These are phyloP conservation scores for Aspidiotus rigidus DNA, from an alignment of 2,888 invertebrate genomes.

Conservation along the genomic window DNA sequence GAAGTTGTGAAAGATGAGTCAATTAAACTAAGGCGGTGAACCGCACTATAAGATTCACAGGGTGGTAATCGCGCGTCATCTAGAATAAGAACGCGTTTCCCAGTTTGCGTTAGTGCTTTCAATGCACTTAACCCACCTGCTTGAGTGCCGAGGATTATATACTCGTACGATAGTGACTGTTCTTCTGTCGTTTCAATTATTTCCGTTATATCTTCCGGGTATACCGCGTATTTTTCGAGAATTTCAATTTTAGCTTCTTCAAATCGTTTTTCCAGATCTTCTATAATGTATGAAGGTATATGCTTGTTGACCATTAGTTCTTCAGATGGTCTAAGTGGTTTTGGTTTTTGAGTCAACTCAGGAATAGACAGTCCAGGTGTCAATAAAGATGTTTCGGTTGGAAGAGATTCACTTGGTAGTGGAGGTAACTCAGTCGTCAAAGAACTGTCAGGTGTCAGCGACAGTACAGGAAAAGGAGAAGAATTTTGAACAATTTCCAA, in stretches of 20 bases:
- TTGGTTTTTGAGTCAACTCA: too few relatives aligned
- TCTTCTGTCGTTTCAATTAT: background rate
- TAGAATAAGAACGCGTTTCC: slow-evolving; percentile 14
- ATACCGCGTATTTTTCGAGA: background rate
- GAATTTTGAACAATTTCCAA: too few relatives aligned
- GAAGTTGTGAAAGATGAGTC: slow-evolving; percentile 8
- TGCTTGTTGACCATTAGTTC: too few relatives aligned
- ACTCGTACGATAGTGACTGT: slow-evolving; percentile 1
- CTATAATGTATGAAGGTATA: background rate
- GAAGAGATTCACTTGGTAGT: too few relatives aligned
- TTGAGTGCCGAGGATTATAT: slow-evolving; percentile 16
- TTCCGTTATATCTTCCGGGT: slow-evolving; percentile 7
- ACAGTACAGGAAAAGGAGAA: too few relatives aligned
- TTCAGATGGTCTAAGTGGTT: too few relatives aligned
- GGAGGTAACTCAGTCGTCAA: too few relatives aligned
- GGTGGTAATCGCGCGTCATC: slow-evolving; percentile 15
- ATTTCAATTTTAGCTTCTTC: background rate
- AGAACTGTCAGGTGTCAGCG: too few relatives aligned
- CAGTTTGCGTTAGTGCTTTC: slow-evolving; percentile 8
- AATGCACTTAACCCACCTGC: slow-evolving; percentile 16
- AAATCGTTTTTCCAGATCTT: background rate
- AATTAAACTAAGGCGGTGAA: slow-evolving; percentile 15
- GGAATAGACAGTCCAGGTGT: too few relatives aligned
- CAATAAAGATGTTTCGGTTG: too few relatives aligned
- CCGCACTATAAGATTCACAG: slow-evolving; percentile 13